Evolutionary conservation across 2,888 invertebrate genomes (phyloP).

Genomic region (Anoncus sp.): DNA sequence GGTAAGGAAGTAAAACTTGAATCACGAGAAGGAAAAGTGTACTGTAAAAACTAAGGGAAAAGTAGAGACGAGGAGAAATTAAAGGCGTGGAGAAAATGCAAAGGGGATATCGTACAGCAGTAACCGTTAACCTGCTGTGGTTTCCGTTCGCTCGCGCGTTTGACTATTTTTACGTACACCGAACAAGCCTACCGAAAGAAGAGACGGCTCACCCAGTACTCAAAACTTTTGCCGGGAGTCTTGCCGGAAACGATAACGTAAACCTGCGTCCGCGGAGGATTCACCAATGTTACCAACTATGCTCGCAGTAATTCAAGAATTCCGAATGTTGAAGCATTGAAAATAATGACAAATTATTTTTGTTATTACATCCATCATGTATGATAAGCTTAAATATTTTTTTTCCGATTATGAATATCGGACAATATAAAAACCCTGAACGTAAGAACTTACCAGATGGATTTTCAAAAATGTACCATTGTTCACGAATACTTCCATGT

Average conservation of each 20-base stretch:
- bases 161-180: slow-evolving; percentile 64
- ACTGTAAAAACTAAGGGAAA: slow-evolving; percentile 4
- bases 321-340: too few species aligned
- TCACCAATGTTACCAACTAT: slow-evolving; percentile 20
- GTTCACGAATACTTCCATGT: too few species aligned
- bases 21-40: not conserved
- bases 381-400: too few species aligned
- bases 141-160: slow-evolving; percentile 40
- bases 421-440: too few species aligned
- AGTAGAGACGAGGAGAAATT: slow-evolving; percentile 10
- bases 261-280: slow-evolving; percentile 55
- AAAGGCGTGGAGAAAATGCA: slow-evolving; percentile 25
- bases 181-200: slow-evolving; percentile 49
- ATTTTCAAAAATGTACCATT: too few species aligned
- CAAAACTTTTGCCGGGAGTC: slow-evolving; percentile 40
- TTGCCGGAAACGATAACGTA: slow-evolving; percentile 66
- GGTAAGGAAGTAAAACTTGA: not conserved
- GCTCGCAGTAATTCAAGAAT: not conserved
- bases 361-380: too few species aligned
- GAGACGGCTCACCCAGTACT: slow-evolving; percentile 26
- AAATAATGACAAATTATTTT: not conserved
- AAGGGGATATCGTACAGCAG: slow-evolving; percentile 29
- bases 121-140: slow-evolving; percentile 51
- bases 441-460: too few species aligned
- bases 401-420: too few species aligned